A percentile compares a stretch with the other conserved stretches of the same genome.
phyloP scores from a whole-genome alignment of 2,113 vertebrate genomes.

The Dinomys branickii region DNA sequence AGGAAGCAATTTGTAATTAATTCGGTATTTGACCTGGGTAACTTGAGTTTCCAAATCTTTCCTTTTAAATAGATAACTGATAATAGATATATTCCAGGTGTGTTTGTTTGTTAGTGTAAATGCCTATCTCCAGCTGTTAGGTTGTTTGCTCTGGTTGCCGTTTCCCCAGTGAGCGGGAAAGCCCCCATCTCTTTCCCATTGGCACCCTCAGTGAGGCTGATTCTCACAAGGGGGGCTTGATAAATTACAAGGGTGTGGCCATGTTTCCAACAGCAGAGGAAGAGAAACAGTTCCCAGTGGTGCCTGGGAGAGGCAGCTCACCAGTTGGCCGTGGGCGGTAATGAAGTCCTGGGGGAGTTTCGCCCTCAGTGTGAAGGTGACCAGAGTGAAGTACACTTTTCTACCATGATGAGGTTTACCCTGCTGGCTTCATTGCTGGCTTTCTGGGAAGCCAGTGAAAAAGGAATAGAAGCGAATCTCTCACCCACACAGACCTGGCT shows the following conservation, averaged over 20 bases:
- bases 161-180: neutral
- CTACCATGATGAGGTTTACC: neutral
- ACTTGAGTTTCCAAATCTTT: neutral
- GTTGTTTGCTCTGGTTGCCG: neutral
- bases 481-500: neutral
- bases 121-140: neutral
- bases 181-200: neutral
- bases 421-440: neutral
- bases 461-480: neutral
- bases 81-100: neutral
- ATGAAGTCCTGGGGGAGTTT: neutral
- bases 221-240: neutral
- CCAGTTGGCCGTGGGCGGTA: neutral
- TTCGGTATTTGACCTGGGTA: neutral
- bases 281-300: neutral
- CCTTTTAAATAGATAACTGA: neutral
- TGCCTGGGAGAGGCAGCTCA: neutral
- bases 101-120: neutral
- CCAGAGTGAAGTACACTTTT: neutral
- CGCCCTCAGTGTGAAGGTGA: neutral
- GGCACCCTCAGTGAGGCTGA: neutral
- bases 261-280: neutral
- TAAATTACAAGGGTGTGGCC: neutral
- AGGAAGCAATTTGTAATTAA: neutral
- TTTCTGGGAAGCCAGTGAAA: slow-evolving; percentile 35